Evolutionary conservation across 2,888 invertebrate genomes (phyloP).

Genomic region (Biston stratarius): DNA sequence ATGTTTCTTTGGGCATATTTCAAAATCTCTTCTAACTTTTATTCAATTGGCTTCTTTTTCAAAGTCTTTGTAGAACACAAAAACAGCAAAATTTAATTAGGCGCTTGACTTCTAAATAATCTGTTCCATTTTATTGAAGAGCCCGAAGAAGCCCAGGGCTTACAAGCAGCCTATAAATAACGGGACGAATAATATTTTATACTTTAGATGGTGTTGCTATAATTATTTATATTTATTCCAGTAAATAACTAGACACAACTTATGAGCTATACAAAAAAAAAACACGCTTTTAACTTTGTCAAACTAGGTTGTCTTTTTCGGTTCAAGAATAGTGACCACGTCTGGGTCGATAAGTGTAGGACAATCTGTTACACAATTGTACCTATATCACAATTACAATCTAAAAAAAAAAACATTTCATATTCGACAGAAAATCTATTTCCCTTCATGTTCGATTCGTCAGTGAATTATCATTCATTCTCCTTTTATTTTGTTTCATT

Average conservation of each 20-base stretch:
- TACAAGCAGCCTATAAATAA: slow-evolving; percentile 42
- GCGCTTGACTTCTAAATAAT: slow-evolving; percentile 41
- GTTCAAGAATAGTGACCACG: too few species aligned
- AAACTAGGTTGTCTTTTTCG: too few species aligned
- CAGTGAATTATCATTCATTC: too few species aligned
- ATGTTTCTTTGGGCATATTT: neutral
- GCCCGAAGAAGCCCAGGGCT: slow-evolving; percentile 34
- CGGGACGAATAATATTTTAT: slow-evolving; percentile 44
- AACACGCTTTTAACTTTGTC: neutral
- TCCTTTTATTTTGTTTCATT: too few species aligned
- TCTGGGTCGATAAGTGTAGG: too few species aligned
- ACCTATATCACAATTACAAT: too few species aligned
- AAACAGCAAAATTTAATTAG: slow-evolving; percentile 42
- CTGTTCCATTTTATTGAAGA: slow-evolving; percentile 39
- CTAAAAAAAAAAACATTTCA: too few species aligned
- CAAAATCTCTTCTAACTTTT: neutral
- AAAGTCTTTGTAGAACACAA: neutral
- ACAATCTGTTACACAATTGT: too few species aligned
- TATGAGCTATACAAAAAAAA: neutral
- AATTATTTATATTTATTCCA: neutral
- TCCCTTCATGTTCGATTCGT: too few species aligned
- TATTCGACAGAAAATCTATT: too few species aligned
- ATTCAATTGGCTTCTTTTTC: neutral
- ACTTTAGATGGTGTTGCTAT: slow-evolving; percentile 32
- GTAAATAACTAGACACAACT: neutral